A percentile compares a stretch with the other conserved stretches of the same genome.
These are phyloP conservation scores for Neria commutata DNA, from an alignment of 2,888 invertebrate genomes.

Conservation along the genomic window DNA sequence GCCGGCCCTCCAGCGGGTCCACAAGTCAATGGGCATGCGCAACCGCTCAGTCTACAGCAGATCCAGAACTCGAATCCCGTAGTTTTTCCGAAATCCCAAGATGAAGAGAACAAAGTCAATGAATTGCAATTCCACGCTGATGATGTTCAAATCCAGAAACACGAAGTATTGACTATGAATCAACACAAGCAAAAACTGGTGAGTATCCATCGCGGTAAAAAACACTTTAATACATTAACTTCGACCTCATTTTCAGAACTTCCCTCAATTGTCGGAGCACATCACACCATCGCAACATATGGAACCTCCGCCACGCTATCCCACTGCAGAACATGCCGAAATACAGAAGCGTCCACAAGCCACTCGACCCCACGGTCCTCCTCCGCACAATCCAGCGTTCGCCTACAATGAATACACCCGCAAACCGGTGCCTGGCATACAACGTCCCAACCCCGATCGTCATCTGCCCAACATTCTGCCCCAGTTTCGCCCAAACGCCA, in stretches of 20 bases:
- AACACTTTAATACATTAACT: background rate
- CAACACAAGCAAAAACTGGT: slow-evolving; percentile 56
- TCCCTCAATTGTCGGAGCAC: slow-evolving; percentile 48
- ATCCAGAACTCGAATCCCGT: slow-evolving; percentile 52
- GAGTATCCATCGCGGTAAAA: slow-evolving; percentile 17
- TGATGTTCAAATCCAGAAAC: slow-evolving; percentile 53
- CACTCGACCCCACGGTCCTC: slow-evolving; percentile 32
- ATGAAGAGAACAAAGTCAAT: slow-evolving; percentile 28
- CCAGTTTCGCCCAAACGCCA: slow-evolving; percentile 73
- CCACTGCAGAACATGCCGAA: slow-evolving; percentile 32
- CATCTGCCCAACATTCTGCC: slow-evolving; percentile 72
- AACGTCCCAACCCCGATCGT: slow-evolving; percentile 45
- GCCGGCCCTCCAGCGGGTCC: slow-evolving; percentile 42
- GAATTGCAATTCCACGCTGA: slow-evolving; percentile 23
- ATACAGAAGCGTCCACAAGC: slow-evolving; percentile 21
- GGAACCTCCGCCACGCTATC: slow-evolving; percentile 53
- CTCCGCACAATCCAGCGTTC: slow-evolving; percentile 30
- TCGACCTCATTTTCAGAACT: slow-evolving; percentile 32
- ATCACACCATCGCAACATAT: slow-evolving; percentile 61
- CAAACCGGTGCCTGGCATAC: slow-evolving; percentile 46
- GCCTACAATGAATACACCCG: slow-evolving; percentile 53
- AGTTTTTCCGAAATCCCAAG: slow-evolving; percentile 53
- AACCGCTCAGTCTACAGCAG: slow-evolving; percentile 56
- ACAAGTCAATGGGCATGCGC: slow-evolving; percentile 59
- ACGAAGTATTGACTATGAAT: slow-evolving; percentile 56